These are phyloP conservation scores for Odontothrips loti DNA, from an alignment of 2,888 invertebrate species.

Conservation along the genomic window DNA sequence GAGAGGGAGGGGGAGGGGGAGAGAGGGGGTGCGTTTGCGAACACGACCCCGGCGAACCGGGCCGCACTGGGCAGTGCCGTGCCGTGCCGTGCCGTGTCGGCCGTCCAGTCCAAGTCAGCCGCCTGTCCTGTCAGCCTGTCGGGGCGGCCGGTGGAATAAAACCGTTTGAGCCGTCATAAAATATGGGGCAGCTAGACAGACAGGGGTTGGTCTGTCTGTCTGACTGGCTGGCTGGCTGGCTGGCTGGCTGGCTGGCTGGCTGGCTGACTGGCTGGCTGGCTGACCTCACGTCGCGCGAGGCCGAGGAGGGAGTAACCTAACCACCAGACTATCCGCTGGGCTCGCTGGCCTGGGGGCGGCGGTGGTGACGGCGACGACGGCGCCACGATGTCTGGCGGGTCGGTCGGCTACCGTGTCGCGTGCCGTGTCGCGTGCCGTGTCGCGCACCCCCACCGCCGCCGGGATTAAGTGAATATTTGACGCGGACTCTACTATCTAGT, in stretches of 20 bases:
- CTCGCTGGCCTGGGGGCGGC: too few species aligned
- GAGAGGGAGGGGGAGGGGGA: too few species aligned
- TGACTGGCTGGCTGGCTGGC: neutral
- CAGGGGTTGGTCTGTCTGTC: neutral
- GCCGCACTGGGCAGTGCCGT: too few species aligned
- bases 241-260: neutral
- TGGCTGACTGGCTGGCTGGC: neutral
- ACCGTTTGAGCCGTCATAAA: neutral
- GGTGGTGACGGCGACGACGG: neutral
- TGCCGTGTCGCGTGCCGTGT: neutral
- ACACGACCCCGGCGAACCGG: too few species aligned
- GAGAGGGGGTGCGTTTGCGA: too few species aligned
- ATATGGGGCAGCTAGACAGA: neutral
- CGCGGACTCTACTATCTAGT: neutral
- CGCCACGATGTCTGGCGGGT: neutral
- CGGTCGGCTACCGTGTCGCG: neutral
- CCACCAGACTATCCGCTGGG: too few species aligned
- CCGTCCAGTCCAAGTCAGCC: too few species aligned
- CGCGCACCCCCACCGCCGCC: neutral
- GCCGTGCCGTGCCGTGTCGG: too few species aligned
- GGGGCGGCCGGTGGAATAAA: neutral
- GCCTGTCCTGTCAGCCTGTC: neutral
- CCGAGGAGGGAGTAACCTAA: neutral
- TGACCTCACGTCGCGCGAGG: neutral
- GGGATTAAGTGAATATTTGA: slow-evolving; percentile 8